Base-by-base conservation (phyloP, 2,888 invertebrate species). In the Coelopa pilipes region DNA sequence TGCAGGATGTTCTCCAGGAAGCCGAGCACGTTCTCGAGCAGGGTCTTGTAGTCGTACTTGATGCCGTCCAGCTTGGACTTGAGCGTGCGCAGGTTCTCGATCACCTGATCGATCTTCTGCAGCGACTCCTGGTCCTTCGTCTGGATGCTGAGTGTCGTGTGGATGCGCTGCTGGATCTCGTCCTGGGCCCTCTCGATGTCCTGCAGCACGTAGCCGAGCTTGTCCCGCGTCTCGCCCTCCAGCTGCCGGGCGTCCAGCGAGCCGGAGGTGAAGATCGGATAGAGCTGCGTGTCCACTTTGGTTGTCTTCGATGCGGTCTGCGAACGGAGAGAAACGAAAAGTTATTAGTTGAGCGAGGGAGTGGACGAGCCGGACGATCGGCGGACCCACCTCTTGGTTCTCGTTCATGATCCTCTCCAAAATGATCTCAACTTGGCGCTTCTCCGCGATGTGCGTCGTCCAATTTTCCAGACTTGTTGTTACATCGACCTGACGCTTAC, bases 401-500 rank as follows among this genome's bases (percentile, higher is more conserved):
- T 92, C 92, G 80, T 90, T 90, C 88, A 90, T 90, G 80, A 89
- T 89, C 82, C 85, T 86, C 81, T 90, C 89, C 79, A 89, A 85
- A 77, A 88, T 86, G 75, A 89, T 86, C 80, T 88, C 86, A 71
- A 89, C 85, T 84, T 89, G 89, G 77, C 88, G 89, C 83, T 89
- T 89, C 84, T 91, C 90, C 73, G 90, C 89, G 76, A 93, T 89
- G 77, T 90, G 91, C 75, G 90, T 91, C 82, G 92, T 91, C 91
- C 92, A 93, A 83, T 90, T 90, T 84, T 93, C 92, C 90, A 93
- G 92, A 83, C 91, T 91, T 78, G 91, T 91, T 77, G 91, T 91
- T 78, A 94, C 89, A 81, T 89, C 89, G 80, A 91, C 87, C 86
- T 92, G 92, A 77, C 91, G 89, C 86, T 90, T 90, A 79, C 90